phyloP scores from a whole-genome alignment of 2,888 invertebrate species.

The Amiota minor region DNA sequence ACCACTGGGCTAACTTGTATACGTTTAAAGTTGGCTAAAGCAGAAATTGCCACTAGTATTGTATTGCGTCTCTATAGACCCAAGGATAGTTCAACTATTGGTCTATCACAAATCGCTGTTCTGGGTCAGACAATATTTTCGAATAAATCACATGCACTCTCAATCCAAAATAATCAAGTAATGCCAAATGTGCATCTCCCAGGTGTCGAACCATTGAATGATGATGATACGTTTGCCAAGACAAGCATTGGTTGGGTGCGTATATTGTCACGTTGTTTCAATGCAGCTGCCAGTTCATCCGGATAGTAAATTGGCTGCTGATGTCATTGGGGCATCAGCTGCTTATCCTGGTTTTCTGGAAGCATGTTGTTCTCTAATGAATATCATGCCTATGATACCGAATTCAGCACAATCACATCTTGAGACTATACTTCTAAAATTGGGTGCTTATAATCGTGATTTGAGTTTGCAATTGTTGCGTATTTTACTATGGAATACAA shows the following conservation, averaged over 20 bases:
- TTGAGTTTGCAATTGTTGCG: conserved; percentile 77
- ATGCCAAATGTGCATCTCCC: conserved; percentile 38
- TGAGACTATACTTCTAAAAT: conserved; percentile 80
- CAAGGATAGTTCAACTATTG: conserved; percentile 90
- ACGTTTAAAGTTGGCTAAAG: conserved; percentile 85
- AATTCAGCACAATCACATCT: conserved; percentile 76
- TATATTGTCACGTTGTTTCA: conserved; percentile 85
- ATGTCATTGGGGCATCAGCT: conserved; percentile 77
- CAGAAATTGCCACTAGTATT: conserved; percentile 89
- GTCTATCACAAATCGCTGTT: conserved; percentile 88
- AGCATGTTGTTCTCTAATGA: conserved; percentile 81
- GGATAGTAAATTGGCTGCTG: conserved; percentile 69
- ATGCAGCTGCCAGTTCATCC: conserved; percentile 71
- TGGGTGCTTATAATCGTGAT: conserved; percentile 80
- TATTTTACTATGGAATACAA: conserved; percentile 77
- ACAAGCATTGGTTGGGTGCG: conserved; percentile 88
- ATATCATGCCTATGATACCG: conserved; percentile 79
- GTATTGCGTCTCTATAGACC: conserved; percentile 82
- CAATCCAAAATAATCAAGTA: conserved; percentile 44
- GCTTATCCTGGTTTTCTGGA: conserved; percentile 80
- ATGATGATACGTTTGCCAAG: conserved; percentile 73
- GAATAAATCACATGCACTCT: conserved; percentile 57
- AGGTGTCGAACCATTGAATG: conserved; percentile 55
- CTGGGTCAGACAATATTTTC: conserved; percentile 89
- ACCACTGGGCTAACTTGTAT: conserved; percentile 92